Base-by-base conservation (phyloP, 2,797 vertebrate genomes). In the Rhodeus uyekii region DNA sequence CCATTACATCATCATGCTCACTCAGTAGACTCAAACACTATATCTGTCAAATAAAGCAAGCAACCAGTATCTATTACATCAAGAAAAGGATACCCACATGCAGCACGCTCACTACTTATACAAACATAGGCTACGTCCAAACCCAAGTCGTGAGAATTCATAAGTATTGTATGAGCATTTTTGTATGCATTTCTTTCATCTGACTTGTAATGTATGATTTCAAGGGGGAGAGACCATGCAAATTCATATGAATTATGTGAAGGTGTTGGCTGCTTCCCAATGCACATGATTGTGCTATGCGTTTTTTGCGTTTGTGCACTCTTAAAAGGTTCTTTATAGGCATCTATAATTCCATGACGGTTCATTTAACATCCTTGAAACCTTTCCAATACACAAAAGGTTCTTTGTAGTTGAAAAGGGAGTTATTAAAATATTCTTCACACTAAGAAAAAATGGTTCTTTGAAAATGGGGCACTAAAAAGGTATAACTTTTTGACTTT, bases 11-110 rank as follows among this genome's bases (percentile, higher is more conserved):
- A 67, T 8, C 14, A 48, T 39, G 60, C n/a, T 50, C 63, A 50
- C 19, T 8, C 19, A 55, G 61, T 10, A 55, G 36, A 76, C 77
- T 83, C 71, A 75, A 81, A 79, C 77, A 80, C 81, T 38, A 53
- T 46, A 63, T 12, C 42, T 63, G 58, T 46, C 12, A 61, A 27
- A 61, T 8, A 16, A 75, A 60, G 27, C 24, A 76, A 76, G 14
- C 29, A 44, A 63, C 73, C 36, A 42, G 16, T 42, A 13, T 76
- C 38, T 60, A 27, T 39, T 75, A 58, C 36, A 19, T 39, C 9
- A 24, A 58, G 16, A 24, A 58, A 61, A 48, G 42, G 42, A 72
- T 29, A 32, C 42, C 50, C 34, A 29, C n/a, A 53, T 10, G 19
- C 29, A 48, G 8, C 13, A 60, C 42, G 46, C 39, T 75, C 13